phyloP scores from a whole-genome alignment of 2,113 vertebrate species.

The Sus scrofa region DNA sequence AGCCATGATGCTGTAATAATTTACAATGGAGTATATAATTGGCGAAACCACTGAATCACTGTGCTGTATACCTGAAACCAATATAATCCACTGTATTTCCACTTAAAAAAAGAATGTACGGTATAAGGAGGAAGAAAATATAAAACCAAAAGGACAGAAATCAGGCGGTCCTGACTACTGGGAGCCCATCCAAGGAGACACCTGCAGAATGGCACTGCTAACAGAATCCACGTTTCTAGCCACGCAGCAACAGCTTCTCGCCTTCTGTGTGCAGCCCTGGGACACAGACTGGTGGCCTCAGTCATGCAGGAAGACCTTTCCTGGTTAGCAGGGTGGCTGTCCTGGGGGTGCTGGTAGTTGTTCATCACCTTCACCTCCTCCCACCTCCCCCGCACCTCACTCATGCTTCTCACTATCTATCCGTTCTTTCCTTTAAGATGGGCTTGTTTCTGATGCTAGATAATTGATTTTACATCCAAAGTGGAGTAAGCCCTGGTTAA shows the following conservation, averaged over 20 bases:
- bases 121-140: not conserved
- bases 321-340: not conserved
- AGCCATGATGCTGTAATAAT: no score
- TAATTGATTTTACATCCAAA: not conserved
- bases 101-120: no score
- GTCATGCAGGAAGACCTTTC: not conserved
- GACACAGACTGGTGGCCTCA: not conserved
- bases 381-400: no score
- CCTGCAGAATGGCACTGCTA: fast-evolving
- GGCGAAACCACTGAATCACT: no score
- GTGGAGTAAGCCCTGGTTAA: not conserved
- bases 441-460: not conserved
- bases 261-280: fast-evolving
- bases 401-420: not conserved
- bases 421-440: not conserved
- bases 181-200: not conserved
- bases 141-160: not conserved
- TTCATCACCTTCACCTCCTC: not conserved
- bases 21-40: no score
- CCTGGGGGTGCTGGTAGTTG: not conserved
- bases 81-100: no score
- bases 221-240: fast-evolving
- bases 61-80: no score
- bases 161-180: fast-evolving
- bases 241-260: fast-evolving